Evolutionary conservation across 2,797 vertebrate species (phyloP).

Genomic region (Etheostoma perlongum): DNA sequence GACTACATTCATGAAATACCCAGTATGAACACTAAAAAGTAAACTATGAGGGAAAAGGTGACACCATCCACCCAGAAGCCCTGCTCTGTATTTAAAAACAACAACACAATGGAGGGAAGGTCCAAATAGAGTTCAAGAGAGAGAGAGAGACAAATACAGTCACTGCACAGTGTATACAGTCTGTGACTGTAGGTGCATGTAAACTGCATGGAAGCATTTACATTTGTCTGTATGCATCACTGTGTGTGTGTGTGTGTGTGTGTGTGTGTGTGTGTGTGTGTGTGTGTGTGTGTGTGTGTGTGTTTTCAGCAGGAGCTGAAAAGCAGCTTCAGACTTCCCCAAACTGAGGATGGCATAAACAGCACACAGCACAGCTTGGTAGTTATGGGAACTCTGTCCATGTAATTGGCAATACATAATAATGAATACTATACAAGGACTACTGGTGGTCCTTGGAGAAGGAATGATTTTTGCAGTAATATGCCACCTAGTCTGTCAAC

Average conservation of each 20-base stretch:
- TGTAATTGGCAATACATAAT: slow-evolving; percentile 55
- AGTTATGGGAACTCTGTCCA: slow-evolving; percentile 33
- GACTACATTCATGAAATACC: not conserved
- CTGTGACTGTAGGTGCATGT: slow-evolving; percentile 19
- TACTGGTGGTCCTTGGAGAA: slow-evolving; percentile 13
- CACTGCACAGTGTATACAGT: not conserved
- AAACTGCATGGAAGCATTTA: slow-evolving; percentile 16
- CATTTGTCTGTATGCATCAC: not conserved
- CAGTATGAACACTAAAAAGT: not conserved
- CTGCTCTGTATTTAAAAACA: slow-evolving; percentile 12
- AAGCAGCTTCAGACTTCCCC: slow-evolving; percentile 24
- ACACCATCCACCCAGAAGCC: not conserved
- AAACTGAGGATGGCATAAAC: slow-evolving; percentile 24
- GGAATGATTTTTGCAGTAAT: slow-evolving; percentile 22
- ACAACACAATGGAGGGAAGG: slow-evolving; percentile 2
- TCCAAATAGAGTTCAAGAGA: slow-evolving; percentile 26
- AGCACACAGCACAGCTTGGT: slow-evolving; percentile 8
- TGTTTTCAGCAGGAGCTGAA: not conserved
- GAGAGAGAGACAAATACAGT: slow-evolving; percentile 19
- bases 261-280: slow-evolving; percentile 1
- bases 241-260: not conserved
- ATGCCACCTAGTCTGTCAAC: slow-evolving; percentile 5
- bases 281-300: not conserved
- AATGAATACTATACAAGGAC: slow-evolving; percentile 48
- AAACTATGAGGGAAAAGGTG: not conserved